Conservation (phyloP, 2,888 invertebrate genomes). For the Drosophila conformis region DNA sequence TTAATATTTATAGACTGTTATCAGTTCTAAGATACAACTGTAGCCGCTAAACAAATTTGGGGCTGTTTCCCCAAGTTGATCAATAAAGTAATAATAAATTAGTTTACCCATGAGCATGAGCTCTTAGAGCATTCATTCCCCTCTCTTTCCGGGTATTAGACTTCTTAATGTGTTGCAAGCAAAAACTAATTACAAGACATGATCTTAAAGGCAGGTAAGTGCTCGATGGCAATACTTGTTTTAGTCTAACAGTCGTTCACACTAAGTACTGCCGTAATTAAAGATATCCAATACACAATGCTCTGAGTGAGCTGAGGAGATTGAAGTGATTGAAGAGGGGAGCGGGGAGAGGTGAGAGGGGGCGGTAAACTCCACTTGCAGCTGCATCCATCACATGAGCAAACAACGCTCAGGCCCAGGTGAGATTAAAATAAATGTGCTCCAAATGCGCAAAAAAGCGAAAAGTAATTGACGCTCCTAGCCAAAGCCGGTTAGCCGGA, state of each 20-base stretch:
- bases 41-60: slow-evolving; percentile 57
- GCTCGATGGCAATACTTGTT: slow-evolving; percentile 57
- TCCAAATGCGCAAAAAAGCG: slow-evolving; percentile 81
- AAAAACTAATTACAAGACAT: slow-evolving; percentile 66
- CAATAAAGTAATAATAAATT: slow-evolving; percentile 46
- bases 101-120: slow-evolving; percentile 34
- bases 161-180: slow-evolving; percentile 63
- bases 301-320: slow-evolving; percentile 10
- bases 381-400: slow-evolving; percentile 49
- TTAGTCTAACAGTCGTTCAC: slow-evolving; percentile 73
- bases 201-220: slow-evolving; percentile 1
- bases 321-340: not conserved
- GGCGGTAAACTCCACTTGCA: slow-evolving; percentile 20
- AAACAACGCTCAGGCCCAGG: slow-evolving; percentile 50
- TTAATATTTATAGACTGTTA: slow-evolving; percentile 15
- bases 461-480: slow-evolving; percentile 77
- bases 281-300: slow-evolving; percentile 55
- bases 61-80: slow-evolving; percentile 60
- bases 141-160: slow-evolving; percentile 43
- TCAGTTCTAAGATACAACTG: slow-evolving; percentile 29
- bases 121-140: slow-evolving; percentile 28
- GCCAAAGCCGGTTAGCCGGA: slow-evolving; percentile 53
- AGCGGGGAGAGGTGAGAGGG: not conserved
- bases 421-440: slow-evolving; percentile 82
- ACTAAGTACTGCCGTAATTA: slow-evolving; percentile 77